Evolutionary conservation across 2,113 vertebrate species (phyloP).

Genomic region (mouse (Mus musculus)): GRCm39 chr16:45518501-45519000

Average conservation of each 20-base stretch:
- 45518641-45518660: background rate
- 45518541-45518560: background rate
- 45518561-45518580: background rate
- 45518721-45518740: background rate
- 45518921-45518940: no score
- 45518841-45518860: background rate
- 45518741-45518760: slow-evolving; percentile 34
- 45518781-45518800: slow-evolving; percentile 7
- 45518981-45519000: background rate
- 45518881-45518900: background rate
- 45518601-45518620: background rate
- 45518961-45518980: no score
- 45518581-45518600: background rate
- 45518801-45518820: background rate
- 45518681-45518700: background rate
- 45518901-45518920: no score
- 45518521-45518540: background rate
- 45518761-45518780: background rate
- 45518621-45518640: background rate
- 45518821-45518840: background rate
- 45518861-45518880: background rate
- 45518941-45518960: background rate
- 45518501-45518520: background rate
- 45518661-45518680: background rate
- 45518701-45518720: background rate